Evolutionary conservation across 2,797 vertebrate species (phyloP), one percentile per base, ranked within the genome.

Genomic region (Perdix hodgsoniae): DNA sequence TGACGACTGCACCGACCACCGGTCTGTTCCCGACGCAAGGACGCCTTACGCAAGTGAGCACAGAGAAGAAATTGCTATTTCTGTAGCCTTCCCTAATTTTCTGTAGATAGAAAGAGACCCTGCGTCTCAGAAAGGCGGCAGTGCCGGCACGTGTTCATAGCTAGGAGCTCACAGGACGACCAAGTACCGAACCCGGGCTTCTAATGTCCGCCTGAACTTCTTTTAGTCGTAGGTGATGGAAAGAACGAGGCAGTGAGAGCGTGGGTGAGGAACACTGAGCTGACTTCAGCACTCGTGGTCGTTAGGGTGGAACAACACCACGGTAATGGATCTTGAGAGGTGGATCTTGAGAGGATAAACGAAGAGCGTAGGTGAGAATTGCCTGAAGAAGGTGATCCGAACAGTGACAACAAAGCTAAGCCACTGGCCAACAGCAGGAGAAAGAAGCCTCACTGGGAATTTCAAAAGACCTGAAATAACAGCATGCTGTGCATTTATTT

Each of bases 361-460:
- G 78, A 35, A 63, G 23, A 82, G 29, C 47, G n/a, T 3, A 18
- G 57, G 57, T 27, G 37, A 60, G 74, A 69, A 22, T 44, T 44
- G 44, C 42, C 33, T 37, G 35, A 56, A 78, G 77, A 86, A 90
- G 69, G 70, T 14, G 14, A 83, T 85, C 19, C 44, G 2, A 76
- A 50, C 3, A 16, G 22, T 44, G 72, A 64, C 71, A 95, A 89
- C 54, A 71, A 77, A 73, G 81, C 90, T 18, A 44, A 83, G 67
- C 35, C 29, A 33, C 11, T 93, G 65, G 84, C 79, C 87, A 94
- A 73, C 45, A 11, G 73, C 75, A 49, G 69, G 72, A 65, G 74
- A 85, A 89, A 65, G 64, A 57, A 74, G 65, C 49, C 82, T 94
- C 82, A 83, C 40, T 84, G 54, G 83, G 83, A 78, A 59, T 39